Percentiles rank a stretch among this genome's conserved stretches.
phyloP scores from a whole-genome alignment of 2,797 vertebrate species.

The Coendou prehensilis region DNA sequence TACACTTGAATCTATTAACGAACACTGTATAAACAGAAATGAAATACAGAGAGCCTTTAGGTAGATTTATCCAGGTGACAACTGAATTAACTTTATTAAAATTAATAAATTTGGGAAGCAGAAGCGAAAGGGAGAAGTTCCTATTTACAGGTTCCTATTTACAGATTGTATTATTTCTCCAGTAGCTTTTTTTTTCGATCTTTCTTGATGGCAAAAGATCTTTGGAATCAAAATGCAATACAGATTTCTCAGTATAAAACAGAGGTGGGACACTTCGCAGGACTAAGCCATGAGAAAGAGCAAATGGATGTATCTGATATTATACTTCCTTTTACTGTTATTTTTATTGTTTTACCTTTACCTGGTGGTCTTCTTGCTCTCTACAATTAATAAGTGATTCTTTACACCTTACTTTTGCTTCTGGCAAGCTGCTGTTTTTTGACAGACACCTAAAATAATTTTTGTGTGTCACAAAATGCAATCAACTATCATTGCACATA shows the following conservation, averaged over 20 bases:
- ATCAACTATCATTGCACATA: background rate
- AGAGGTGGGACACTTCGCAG: background rate
- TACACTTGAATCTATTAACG: background rate
- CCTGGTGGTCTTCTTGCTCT: conserved; percentile 84
- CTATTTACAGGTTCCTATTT: conserved; percentile 78
- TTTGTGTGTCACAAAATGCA: background rate
- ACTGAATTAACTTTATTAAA: conserved; percentile 75
- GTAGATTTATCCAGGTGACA: conserved; percentile 43
- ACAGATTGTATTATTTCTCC: conserved; percentile 77
- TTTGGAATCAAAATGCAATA: conserved; percentile 89
- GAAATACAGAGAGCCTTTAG: conserved; percentile 40
- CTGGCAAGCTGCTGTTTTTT: conserved; percentile 86
- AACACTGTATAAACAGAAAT: background rate
- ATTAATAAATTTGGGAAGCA: conserved; percentile 60
- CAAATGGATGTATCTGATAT: conserved; percentile 84
- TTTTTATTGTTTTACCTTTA: background rate
- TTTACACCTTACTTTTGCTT: conserved; percentile 87
- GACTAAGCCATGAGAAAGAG: conserved; percentile 84
- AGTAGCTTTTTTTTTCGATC: conserved; percentile 86
- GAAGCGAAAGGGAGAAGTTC: conserved; percentile 79
- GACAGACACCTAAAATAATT: conserved; percentile 84
- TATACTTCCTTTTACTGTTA: conserved; percentile 75
- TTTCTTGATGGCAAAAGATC: conserved; percentile 86
- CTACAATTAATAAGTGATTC: conserved; percentile 78
- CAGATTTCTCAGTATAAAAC: conserved; percentile 87